These are phyloP conservation scores for Paracanthobrama guichenoti DNA, from an alignment of 2,113 vertebrate species.

Conservation along the genomic window DNA sequence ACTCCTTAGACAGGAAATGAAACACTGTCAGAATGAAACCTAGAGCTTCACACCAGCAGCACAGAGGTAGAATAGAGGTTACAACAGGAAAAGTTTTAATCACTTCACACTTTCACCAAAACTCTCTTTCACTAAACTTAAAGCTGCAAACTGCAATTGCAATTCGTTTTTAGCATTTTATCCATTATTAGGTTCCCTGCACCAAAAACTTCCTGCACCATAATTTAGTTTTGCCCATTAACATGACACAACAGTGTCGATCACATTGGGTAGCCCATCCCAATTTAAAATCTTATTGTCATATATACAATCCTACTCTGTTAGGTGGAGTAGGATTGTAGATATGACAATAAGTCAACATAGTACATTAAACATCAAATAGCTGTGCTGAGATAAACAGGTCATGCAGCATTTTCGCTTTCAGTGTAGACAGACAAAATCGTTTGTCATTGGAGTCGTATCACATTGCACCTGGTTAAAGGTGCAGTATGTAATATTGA, in stretches of 20 bases:
- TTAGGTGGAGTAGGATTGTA: too few species aligned
- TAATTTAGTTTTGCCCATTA: background rate
- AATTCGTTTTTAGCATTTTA: background rate
- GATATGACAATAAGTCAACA: too few species aligned
- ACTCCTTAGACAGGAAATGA: constrained; percentile 13
- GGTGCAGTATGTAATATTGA: too few species aligned
- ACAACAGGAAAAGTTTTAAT: constrained; percentile 37
- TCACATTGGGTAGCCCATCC: background rate
- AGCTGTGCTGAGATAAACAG: background rate
- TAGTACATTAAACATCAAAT: background rate
- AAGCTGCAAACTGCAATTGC: background rate
- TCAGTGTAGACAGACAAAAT: background rate
- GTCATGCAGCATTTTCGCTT: background rate
- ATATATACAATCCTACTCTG: background rate
- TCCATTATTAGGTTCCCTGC: background rate
- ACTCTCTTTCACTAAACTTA: constrained; percentile 7
- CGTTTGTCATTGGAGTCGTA: background rate
- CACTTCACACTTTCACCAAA: constrained; percentile 23
- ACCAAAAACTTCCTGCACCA: background rate
- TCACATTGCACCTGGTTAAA: background rate
- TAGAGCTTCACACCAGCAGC: constrained; percentile 6
- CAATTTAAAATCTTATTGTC: background rate
- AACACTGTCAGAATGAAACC: constrained; percentile 29
- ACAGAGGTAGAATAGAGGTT: constrained; percentile 23
- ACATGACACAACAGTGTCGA: background rate